A percentile compares a stretch with the other conserved stretches of the same genome.
Conservation (phyloP, 2,113 vertebrate species). For the Muscicapa adusta region DNA sequence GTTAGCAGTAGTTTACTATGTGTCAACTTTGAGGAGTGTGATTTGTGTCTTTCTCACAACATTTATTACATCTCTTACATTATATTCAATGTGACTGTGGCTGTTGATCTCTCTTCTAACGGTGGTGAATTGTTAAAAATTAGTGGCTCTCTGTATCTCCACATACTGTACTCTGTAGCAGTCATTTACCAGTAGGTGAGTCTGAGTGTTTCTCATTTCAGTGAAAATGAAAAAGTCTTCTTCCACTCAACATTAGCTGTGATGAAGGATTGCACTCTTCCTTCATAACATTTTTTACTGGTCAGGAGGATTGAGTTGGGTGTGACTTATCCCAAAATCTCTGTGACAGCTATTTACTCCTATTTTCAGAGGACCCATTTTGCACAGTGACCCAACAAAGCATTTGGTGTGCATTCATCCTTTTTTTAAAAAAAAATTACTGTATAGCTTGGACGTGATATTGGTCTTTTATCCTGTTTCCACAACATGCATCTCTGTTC, state of each 20-base stretch:
- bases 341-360: neutral
- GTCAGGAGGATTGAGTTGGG: neutral
- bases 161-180: neutral
- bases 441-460: neutral
- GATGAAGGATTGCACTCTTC: neutral
- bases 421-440: neutral
- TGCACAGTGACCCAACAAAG: neutral
- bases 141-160: neutral
- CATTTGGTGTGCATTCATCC: neutral
- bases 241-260: neutral
- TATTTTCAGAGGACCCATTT: neutral
- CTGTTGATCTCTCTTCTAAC: neutral
- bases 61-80: neutral
- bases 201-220: neutral
- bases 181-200: neutral
- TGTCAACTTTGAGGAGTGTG: neutral
- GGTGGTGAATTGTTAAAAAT: neutral
- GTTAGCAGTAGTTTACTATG: neutral
- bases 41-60: neutral
- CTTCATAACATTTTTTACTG: neutral
- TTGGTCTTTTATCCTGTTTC: neutral
- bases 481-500: neutral
- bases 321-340: neutral
- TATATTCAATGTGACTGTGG: neutral
- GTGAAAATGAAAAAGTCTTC: neutral